phyloP scores from a whole-genome alignment of 2,888 invertebrate genomes.

The Apotomis betuletana region DNA sequence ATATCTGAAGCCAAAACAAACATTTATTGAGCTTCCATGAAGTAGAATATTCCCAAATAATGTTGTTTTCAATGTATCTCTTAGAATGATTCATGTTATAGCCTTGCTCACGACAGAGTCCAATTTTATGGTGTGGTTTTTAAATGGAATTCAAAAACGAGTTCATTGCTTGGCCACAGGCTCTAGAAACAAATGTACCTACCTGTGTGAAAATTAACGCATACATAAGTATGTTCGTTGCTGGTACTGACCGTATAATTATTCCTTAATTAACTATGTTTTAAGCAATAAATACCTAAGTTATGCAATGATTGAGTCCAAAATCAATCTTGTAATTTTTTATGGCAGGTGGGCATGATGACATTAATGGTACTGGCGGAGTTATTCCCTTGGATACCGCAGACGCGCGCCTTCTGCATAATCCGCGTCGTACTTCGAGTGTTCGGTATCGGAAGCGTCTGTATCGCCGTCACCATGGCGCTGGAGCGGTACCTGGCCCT shows the following conservation, averaged over 20 bases:
- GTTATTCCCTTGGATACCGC: slow-evolving; percentile 64
- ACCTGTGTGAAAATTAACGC: too few species aligned
- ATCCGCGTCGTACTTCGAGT: slow-evolving; percentile 89
- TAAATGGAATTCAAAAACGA: too few species aligned
- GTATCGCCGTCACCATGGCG: slow-evolving; percentile 95
- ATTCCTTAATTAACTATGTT: too few species aligned
- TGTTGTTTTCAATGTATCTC: slow-evolving; percentile 2
- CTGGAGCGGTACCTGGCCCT: slow-evolving; percentile 93
- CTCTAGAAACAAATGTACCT: too few species aligned
- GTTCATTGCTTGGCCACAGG: too few species aligned
- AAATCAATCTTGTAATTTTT: not conserved
- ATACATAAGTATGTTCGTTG: too few species aligned
- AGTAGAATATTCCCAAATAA: not conserved
- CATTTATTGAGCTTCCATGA: not conserved
- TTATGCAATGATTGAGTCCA: not conserved
- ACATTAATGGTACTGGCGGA: slow-evolving; percentile 85
- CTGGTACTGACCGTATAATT: too few species aligned
- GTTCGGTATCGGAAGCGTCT: slow-evolving; percentile 94
- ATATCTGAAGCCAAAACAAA: slow-evolving; percentile 9
- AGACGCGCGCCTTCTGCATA: slow-evolving; percentile 83
- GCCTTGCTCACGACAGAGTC: too few species aligned
- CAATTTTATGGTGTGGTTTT: too few species aligned
- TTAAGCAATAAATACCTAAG: too few species aligned
- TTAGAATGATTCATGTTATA: not conserved
- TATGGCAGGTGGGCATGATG: slow-evolving; percentile 88